Base-by-base conservation (phyloP, 2,113 vertebrate species). In the Passerina amoena region DNA sequence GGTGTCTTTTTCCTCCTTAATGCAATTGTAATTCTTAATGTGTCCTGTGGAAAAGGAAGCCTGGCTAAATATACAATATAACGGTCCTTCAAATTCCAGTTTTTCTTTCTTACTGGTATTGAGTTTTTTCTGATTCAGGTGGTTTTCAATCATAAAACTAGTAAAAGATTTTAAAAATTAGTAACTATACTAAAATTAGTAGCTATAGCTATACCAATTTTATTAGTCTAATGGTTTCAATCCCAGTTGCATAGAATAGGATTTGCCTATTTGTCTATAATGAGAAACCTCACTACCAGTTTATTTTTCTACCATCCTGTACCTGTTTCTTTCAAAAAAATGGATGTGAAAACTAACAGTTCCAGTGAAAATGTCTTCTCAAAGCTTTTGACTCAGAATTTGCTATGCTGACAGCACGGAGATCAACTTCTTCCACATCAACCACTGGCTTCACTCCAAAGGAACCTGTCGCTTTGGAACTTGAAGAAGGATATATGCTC, bases 401-500 rank as follows among this genome's bases (percentile, higher is more conserved):
- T 61, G 57, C 12, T 56, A 1, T 80, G n/a, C 44, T 56, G 53
- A 15, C 2, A 2, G 6, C 19, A 4, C 31, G 11, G 59, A 44
- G 3, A 51, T 64, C 15, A 5, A 23, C 22, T 71, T 18, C 27
- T 12, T 94, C 24, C 16, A 31, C 19, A 13, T 63, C 18, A 48
- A 9, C 24, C 12, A 12, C 19, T 60, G 0, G 0, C 17, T 72
- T 15, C 35, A 7, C 19, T 56, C 12, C 18, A 27, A n/a, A 47
- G 22, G 31, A 47, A 50, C 6, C 17, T 17, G 17, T 6, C 78
- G 25, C 51, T 37, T 63, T 21, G 21, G 38, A 40, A 70, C 3
- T 1, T 14, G 33, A 70, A 78, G 37, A 75, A 9, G 14, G 24
- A 42, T 0, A 0, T 38, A 12, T 3, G 1, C 35, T 56, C 7